Evolutionary conservation across 2,888 invertebrate species (phyloP).

Genomic region (Ochropleura leucogaster): DNA sequence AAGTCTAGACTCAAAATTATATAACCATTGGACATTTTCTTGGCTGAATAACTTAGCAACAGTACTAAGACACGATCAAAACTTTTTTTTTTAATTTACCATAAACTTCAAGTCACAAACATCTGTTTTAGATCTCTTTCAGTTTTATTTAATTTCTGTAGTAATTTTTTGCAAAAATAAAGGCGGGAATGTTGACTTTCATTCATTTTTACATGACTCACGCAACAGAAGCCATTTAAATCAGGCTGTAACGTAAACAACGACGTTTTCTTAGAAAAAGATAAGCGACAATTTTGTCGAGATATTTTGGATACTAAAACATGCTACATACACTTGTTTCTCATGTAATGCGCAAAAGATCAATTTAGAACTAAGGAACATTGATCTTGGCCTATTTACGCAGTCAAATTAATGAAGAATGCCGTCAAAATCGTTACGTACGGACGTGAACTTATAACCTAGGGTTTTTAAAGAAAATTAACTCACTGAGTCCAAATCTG

Average conservation of each 20-base stretch:
- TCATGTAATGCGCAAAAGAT: conserved; percentile 73
- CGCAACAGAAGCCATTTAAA: conserved; percentile 64
- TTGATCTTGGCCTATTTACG: conserved; percentile 86
- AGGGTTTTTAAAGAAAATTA: conserved; percentile 67
- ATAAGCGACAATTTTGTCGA: conserved; percentile 50
- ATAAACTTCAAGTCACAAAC: conserved; percentile 14
- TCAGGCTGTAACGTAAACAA: conserved; percentile 68
- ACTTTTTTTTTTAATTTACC: conserved; percentile 24
- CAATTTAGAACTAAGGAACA: conserved; percentile 77
- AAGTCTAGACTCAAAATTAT: conserved; percentile 70
- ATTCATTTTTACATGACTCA: conserved; percentile 77
- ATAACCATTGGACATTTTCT: conserved; percentile 66
- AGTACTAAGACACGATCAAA: conserved; percentile 36
- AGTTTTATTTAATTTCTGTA: conserved; percentile 7
- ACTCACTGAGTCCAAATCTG: conserved; percentile 96
- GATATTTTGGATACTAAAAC: conserved; percentile 35
- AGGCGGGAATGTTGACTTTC: conserved; percentile 64
- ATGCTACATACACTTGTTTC: conserved; percentile 48
- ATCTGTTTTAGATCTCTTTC: not conserved
- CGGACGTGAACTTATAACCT: conserved; percentile 76
- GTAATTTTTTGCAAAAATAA: conserved; percentile 19
- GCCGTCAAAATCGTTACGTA: conserved; percentile 77
- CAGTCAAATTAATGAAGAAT: conserved; percentile 83
- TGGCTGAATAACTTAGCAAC: conserved; percentile 47
- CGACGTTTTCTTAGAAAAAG: conserved; percentile 62